Evolutionary conservation across 1,140 invertebrate genomes (phyloP).

Genomic region (Pseudoatta argentina): DNA sequence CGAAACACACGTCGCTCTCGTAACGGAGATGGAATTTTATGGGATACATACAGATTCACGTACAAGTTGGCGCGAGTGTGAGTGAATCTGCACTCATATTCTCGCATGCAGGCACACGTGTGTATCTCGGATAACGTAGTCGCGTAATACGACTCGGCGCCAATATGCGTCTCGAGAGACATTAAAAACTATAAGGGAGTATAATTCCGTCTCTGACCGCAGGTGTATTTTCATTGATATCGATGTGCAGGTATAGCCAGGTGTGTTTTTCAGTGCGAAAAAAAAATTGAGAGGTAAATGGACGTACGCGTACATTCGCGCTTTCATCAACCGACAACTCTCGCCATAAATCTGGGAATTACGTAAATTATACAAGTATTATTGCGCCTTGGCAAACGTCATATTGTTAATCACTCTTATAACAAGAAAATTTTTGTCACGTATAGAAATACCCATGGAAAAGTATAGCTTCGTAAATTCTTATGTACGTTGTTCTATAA

Average conservation of each 20-base stretch:
- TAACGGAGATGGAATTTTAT: constrained; percentile 66
- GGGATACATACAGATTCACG: constrained; percentile 29
- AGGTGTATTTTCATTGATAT: constrained; percentile 57
- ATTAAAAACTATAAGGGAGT: constrained; percentile 54
- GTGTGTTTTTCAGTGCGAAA: constrained; percentile 27
- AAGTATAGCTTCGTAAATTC: constrained; percentile 3
- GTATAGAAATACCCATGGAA: neutral
- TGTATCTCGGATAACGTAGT: constrained; percentile 10
- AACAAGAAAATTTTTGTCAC: neutral
- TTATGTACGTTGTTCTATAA: neutral
- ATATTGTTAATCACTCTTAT: constrained; percentile 13
- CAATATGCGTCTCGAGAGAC: constrained; percentile 44
- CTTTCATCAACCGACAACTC: constrained; percentile 21
- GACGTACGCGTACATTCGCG: neutral
- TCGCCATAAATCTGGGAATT: constrained; percentile 9
- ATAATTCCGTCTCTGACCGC: constrained; percentile 40
- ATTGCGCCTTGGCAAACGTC: neutral
- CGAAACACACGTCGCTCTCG: constrained; percentile 43
- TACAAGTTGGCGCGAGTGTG: neutral
- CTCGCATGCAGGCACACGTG: neutral
- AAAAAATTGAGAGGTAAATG: constrained; percentile 24
- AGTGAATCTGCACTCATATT: neutral
- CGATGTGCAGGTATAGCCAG: constrained; percentile 36
- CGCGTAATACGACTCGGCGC: constrained; percentile 35
- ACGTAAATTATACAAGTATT: constrained; percentile 17